Conservation (phyloP, 2,113 vertebrate genomes). For the Tyto alba region DNA sequence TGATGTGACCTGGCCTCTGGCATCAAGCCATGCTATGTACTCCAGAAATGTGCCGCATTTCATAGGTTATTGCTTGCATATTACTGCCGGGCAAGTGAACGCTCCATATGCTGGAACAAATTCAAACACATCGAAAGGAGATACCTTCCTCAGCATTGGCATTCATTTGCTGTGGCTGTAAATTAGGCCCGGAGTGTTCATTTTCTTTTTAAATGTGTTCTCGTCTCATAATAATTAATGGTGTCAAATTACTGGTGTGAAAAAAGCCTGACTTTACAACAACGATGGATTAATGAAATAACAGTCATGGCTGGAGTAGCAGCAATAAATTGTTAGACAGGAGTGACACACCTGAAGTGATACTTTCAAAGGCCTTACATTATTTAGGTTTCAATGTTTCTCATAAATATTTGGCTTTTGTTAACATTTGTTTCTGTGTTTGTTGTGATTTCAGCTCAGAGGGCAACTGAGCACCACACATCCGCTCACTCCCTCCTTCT, state of each 20-base stretch:
- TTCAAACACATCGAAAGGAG: slow-evolving; percentile 6
- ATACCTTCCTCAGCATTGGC: slow-evolving; percentile 20
- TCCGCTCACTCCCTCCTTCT: too few species aligned
- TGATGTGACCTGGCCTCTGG: slow-evolving; percentile 17
- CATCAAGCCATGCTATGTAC: background rate
- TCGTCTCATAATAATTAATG: slow-evolving; percentile 64
- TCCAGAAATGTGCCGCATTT: background rate
- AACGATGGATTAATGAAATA: slow-evolving; percentile 64
- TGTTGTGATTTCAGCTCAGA: too few species aligned
- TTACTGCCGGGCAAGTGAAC: background rate
- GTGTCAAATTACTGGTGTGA: slow-evolving; percentile 65
- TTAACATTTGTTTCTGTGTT: slow-evolving; percentile 46
- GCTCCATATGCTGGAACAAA: slow-evolving; percentile 10
- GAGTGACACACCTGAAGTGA: slow-evolving; percentile 44
- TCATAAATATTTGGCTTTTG: slow-evolving; percentile 48
- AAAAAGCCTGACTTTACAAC: slow-evolving; percentile 48
- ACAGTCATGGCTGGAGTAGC: slow-evolving; percentile 41
- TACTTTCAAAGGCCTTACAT: slow-evolving; percentile 17
- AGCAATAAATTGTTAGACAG: slow-evolving; percentile 47
- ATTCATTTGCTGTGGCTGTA: slow-evolving; percentile 25
- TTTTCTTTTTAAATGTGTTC: slow-evolving; percentile 66
- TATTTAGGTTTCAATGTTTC: slow-evolving; percentile 15
- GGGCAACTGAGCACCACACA: too few species aligned
- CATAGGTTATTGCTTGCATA: background rate
- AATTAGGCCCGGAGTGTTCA: slow-evolving; percentile 54